phyloP scores from a whole-genome alignment of 2,797 vertebrate genomes.

The Anguilla marmorata region DNA sequence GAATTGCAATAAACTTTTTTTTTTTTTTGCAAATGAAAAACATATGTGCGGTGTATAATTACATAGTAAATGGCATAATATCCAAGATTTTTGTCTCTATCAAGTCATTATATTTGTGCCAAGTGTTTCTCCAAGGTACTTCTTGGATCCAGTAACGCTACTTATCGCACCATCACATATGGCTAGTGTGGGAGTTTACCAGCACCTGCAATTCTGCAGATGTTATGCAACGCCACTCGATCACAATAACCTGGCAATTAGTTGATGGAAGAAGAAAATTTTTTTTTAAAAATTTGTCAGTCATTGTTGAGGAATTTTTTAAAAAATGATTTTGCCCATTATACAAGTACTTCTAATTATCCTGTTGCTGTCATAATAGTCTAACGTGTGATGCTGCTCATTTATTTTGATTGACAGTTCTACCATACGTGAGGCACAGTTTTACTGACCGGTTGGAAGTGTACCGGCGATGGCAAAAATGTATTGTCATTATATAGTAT shows the following conservation, averaged over 20 bases:
- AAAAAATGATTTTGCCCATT: background rate
- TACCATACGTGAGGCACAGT: background rate
- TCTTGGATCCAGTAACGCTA: background rate
- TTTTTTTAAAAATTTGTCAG: too few relatives aligned
- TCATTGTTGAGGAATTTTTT: background rate
- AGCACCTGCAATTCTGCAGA: background rate
- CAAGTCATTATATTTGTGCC: background rate
- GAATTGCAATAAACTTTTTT: background rate
- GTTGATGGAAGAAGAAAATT: too few relatives aligned
- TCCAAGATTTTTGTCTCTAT: background rate
- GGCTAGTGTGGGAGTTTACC: background rate
- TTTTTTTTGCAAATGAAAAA: background rate
- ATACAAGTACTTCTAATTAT: background rate
- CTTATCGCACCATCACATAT: background rate
- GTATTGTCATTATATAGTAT: background rate
- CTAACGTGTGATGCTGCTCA: background rate
- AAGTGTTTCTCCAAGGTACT: background rate
- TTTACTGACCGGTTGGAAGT: background rate
- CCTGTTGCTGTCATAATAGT: background rate
- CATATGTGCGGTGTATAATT: background rate
- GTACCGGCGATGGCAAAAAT: background rate
- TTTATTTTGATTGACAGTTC: background rate
- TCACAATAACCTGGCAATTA: background rate
- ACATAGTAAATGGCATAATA: background rate
- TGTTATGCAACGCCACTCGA: background rate